Base-by-base conservation (phyloP, 2,888 invertebrate species). In the Trissolcus brochymenae region DNA sequence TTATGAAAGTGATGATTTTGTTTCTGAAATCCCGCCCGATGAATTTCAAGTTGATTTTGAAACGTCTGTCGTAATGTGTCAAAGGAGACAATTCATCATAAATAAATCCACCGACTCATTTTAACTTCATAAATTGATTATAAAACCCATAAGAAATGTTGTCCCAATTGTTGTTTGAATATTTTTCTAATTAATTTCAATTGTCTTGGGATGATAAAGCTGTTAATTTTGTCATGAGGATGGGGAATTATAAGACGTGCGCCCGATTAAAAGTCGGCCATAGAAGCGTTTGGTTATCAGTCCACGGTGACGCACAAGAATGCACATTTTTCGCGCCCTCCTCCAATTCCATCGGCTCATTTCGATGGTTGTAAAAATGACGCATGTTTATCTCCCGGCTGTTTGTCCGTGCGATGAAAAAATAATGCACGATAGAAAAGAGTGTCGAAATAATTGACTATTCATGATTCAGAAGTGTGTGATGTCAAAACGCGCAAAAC, bases 291-390 rank as follows among this genome's bases (percentile, higher is more conserved):
- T 65, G 40, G 35, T 65, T 73, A 66, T 54, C 65, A 60, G 19
- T 60, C 7, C n/a, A 55, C 51, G 60, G 19, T 55, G 60, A 65
- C 60, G 65, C 65, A 50, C 54, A 60, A 55, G 72, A 65, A 73
- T 73, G 72, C 49, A 49, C 65, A 60, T 72, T 72, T 72, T 60
- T 59, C 25, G 65, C 65, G 59, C 21, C 51, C 16, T 59, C 54
- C 53, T 57, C 71, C 64, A 72, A 72, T 72, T 64, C 7, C 35
- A 25, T 41, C 53, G 51, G 49, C 50, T 19, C 41, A 40, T 56
- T 70, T 55, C 25, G 61, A 60, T 49, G 60, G 50, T 62, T 49
- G 29, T 56, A 56, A 68, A 68, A 68, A 68, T 68, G 67, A 68
- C 67, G 67, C 60, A 51, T 68, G 54, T 68, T 59, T 51, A 60